Evolutionary conservation across 2,888 invertebrate species (phyloP).

Genomic region (Epinotia bilunana): DNA sequence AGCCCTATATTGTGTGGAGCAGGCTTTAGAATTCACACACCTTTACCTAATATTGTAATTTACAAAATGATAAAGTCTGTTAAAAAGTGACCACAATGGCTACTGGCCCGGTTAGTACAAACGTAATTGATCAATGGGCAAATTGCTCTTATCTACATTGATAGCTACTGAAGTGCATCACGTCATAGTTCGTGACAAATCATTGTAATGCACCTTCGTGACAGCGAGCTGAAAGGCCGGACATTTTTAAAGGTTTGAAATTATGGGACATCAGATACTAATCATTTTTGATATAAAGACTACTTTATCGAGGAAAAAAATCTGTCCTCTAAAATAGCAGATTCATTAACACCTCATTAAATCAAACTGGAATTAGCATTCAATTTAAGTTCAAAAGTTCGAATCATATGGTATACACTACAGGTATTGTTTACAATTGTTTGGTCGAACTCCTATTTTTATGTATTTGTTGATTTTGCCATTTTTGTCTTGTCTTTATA

Average conservation of each 20-base stretch:
- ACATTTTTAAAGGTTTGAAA: slow-evolving; percentile 21
- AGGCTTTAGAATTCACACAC: no score
- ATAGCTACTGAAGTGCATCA: slow-evolving; percentile 25
- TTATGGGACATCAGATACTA: background rate
- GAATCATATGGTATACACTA: no score
- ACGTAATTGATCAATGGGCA: slow-evolving; percentile 2
- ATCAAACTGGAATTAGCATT: no score
- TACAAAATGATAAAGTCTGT: background rate
- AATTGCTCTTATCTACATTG: background rate
- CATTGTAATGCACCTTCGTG: slow-evolving; percentile 17
- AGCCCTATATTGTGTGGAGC: no score
- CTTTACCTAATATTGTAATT: background rate
- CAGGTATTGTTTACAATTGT: no score
- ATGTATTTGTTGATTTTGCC: no score
- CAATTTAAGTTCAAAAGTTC: no score
- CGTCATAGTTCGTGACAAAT: slow-evolving; percentile 34
- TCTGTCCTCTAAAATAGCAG: no score
- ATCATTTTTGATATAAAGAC: background rate
- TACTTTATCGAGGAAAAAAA: no score
- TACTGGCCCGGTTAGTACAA: background rate
- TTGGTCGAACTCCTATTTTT: no score
- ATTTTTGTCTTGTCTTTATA: no score
- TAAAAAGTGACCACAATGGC: background rate
- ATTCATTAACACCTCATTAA: no score
- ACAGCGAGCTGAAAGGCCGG: background rate